Evolutionary conservation across 2,113 vertebrate species (phyloP), one percentile per base, ranked within the genome.

Genomic region (Hassar affinis): DNA sequence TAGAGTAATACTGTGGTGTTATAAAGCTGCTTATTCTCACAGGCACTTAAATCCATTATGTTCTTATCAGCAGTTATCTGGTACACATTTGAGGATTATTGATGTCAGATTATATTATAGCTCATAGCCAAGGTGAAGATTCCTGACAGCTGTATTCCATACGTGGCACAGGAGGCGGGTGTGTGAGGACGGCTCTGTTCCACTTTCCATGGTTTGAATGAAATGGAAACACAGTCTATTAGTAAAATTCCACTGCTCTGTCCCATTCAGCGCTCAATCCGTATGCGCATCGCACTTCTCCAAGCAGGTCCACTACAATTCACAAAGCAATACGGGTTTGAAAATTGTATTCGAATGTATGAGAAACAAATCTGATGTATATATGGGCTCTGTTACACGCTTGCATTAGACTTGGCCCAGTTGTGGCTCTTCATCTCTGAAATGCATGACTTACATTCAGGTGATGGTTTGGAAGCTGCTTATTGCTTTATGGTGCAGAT

Each of bases 201-300:
- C 45, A 81, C 79, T 84, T 87, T 87, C 82, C 82, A 84, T 80
- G 81, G 62, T 71, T 80, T 78, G 78, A 84, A 86, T 84, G 54
- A 81, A 81, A 84, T 84, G 86, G 82, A 81, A 84, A 87, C 61
- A 78, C 82, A 78, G 72, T 33, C 54, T 81, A 81, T 87, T 84
- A 87, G 72, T 78, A 78, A 87, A 81, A 72, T 84, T 87, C 86
- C 86, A 84, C 74, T 62, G 71, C 45, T 30, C 79, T 52, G 57
- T 81, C 47, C 62, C 61, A 86, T 84, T 84, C 61, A 86, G 71
- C 17, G 25, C 76, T 80, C 35, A n/a, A 42, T 83, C 47, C 76
- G 57, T 75, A 57, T 35, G 81, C 83, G 81, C 54, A 72, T 71
- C 42, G 49, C 71, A 18, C 68, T 51, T 42, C 45, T 84, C 66